Conservation (phyloP, 2,888 invertebrate species). For the Epicampocera succincta region DNA sequence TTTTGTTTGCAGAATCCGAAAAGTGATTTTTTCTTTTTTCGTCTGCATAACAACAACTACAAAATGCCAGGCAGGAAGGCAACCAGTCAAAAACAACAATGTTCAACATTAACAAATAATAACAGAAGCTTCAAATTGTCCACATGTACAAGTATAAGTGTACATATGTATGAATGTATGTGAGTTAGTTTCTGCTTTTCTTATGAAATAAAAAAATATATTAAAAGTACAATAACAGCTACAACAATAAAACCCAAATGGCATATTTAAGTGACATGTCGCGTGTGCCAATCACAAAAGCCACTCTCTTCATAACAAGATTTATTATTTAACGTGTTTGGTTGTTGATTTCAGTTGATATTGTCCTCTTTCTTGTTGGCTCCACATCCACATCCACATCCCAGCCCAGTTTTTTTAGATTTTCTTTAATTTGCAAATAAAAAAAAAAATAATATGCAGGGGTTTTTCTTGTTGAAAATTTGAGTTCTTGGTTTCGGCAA, state of each 20-base stretch:
- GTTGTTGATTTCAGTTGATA: conserved; percentile 27
- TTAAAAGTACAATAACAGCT: conserved; percentile 48
- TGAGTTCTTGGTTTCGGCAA: conserved; percentile 28
- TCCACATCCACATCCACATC: background rate
- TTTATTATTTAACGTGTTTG: conserved; percentile 54
- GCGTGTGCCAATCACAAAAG: conserved; percentile 72
- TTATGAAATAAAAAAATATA: conserved; percentile 28
- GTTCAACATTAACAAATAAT: conserved; percentile 58
- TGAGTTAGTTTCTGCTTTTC: conserved; percentile 3
- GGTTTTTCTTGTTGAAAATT: conserved; percentile 38
- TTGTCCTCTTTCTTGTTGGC: conserved; percentile 23
- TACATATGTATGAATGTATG: background rate
- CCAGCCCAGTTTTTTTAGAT: background rate
- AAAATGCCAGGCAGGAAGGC: conserved; percentile 34
- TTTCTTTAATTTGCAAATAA: conserved; percentile 7
- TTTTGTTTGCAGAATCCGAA: conserved; percentile 29
- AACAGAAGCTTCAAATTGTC: conserved; percentile 69
- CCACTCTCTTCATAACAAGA: conserved; percentile 48
- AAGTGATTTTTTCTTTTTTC: conserved; percentile 36
- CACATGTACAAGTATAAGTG: background rate
- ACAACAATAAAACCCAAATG: conserved; percentile 60
- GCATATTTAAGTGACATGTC: conserved; percentile 72
- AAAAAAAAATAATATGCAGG: conserved; percentile 36
- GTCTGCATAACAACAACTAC: conserved; percentile 31
- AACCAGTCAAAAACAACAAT: conserved; percentile 48